phyloP scores from a whole-genome alignment of 1,140 invertebrate genomes.

The Drosophila lowei region DNA sequence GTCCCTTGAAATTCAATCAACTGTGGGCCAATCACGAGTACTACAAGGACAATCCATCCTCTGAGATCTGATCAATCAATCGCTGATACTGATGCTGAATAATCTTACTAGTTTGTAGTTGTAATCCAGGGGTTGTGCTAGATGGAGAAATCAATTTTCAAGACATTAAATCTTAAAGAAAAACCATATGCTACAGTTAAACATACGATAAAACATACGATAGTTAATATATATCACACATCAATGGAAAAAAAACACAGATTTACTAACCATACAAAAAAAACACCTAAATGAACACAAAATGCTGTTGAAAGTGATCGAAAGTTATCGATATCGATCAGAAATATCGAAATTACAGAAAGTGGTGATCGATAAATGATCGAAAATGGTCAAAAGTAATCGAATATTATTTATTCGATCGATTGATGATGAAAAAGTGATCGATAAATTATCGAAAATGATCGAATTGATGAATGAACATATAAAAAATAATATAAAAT shows the following conservation, averaged over 20 bases:
- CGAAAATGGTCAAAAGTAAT: slow-evolving; percentile 6
- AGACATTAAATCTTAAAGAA: slow-evolving; percentile 65
- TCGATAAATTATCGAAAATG: background rate
- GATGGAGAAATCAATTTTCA: slow-evolving; percentile 52
- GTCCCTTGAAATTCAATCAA: slow-evolving; percentile 55
- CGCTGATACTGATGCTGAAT: slow-evolving; percentile 79
- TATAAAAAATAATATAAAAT: background rate
- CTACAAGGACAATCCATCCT: slow-evolving; percentile 26
- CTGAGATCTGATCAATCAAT: slow-evolving; percentile 42
- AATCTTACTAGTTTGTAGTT: slow-evolving; percentile 59
- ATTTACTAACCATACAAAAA: slow-evolving; percentile 62
- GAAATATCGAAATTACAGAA: slow-evolving; percentile 7
- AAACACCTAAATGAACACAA: slow-evolving; percentile 58
- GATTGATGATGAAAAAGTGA: too few relatives aligned
- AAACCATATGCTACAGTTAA: slow-evolving; percentile 50
- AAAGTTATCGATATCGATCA: too few relatives aligned
- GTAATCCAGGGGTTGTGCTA: slow-evolving; percentile 68
- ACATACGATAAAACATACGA: background rate
- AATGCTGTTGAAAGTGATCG: background rate
- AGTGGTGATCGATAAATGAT: slow-evolving; percentile 30
- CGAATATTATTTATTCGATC: too few relatives aligned
- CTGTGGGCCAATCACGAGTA: slow-evolving; percentile 45
- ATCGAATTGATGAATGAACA: background rate
- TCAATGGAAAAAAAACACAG: slow-evolving; percentile 48
- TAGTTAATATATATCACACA: slow-evolving; percentile 42